Percentiles rank a stretch among this genome's conserved stretches.
Evolutionary conservation across 2,113 vertebrate species (phyloP).

Genomic region (Stegastes partitus): DNA sequence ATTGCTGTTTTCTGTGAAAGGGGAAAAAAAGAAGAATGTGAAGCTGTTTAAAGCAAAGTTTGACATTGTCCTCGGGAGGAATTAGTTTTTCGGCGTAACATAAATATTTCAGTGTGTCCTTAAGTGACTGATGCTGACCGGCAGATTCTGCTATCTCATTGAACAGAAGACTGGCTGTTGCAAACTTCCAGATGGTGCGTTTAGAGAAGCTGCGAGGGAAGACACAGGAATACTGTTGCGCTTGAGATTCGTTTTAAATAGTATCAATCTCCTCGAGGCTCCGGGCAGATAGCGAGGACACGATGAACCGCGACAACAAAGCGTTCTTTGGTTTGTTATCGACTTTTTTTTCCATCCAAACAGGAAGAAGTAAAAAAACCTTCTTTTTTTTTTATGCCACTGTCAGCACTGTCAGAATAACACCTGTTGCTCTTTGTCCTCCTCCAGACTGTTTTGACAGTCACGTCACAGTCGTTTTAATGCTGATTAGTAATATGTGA

Average conservation of each 20-base stretch:
- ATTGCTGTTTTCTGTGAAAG: slow-evolving; percentile 35
- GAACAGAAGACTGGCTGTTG: slow-evolving; percentile 15
- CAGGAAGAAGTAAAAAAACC: slow-evolving; percentile 26
- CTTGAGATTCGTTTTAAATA: slow-evolving; percentile 39
- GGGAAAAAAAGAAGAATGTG: slow-evolving; percentile 5
- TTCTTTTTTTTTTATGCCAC: slow-evolving; percentile 53
- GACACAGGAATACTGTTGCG: slow-evolving; percentile 53
- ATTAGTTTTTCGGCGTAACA: neutral
- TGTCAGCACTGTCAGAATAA: slow-evolving; percentile 58
- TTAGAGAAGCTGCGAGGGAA: slow-evolving; percentile 20
- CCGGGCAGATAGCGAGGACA: slow-evolving; percentile 30
- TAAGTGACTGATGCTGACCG: slow-evolving; percentile 2
- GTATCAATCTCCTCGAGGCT: slow-evolving; percentile 33
- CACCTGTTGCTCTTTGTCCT: slow-evolving; percentile 52
- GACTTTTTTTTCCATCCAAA: slow-evolving; percentile 46
- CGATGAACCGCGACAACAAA: slow-evolving; percentile 39
- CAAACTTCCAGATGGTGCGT: slow-evolving; percentile 19
- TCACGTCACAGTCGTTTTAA: slow-evolving; percentile 12
- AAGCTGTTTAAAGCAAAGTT: neutral
- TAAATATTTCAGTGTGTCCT: neutral
- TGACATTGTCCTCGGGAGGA: neutral
- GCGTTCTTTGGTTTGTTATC: slow-evolving; percentile 49
- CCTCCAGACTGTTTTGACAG: slow-evolving; percentile 5
- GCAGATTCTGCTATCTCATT: slow-evolving; percentile 20
- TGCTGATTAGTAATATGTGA: slow-evolving; percentile 11